Evolutionary conservation across 1,140 invertebrate genomes (phyloP).

Genomic region (Drosophila obscura): DNA sequence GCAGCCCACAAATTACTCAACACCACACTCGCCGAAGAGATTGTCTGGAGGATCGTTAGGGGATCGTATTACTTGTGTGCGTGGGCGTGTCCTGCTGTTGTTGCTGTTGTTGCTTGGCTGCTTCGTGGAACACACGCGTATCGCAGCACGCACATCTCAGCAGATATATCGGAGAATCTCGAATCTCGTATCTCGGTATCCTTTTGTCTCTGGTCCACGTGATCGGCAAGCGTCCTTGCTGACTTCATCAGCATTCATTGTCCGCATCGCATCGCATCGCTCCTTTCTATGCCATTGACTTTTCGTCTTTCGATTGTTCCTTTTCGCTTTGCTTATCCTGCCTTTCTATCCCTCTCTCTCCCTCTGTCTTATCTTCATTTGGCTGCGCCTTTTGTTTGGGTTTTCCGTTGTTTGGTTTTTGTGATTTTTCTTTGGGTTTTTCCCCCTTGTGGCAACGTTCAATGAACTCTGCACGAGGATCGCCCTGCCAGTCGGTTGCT

Average conservation of each 20-base stretch:
- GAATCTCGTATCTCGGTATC: conserved; percentile 24
- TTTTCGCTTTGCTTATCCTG: conserved; percentile 24
- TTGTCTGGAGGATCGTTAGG: conserved; percentile 22
- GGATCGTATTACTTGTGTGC: conserved; percentile 58
- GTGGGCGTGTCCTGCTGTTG: conserved; percentile 35
- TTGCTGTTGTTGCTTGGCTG: conserved; percentile 34
- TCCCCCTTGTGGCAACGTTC: conserved; percentile 7
- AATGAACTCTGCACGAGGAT: conserved; percentile 35
- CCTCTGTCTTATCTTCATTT: conserved; percentile 36
- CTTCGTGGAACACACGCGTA: conserved; percentile 77
- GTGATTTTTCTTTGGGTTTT: conserved; percentile 20
- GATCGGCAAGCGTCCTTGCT: conserved; percentile 33
- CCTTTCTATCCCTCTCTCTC: conserved; percentile 31
- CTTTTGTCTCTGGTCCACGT: conserved; percentile 29
- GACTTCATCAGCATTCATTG: conserved; percentile 37
- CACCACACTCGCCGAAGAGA: conserved; percentile 42
- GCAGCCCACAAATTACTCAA: conserved; percentile 78
- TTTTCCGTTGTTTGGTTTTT: conserved; percentile 29
- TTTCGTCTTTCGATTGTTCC: conserved; percentile 4
- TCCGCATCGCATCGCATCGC: not conserved
- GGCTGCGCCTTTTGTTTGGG: conserved; percentile 22
- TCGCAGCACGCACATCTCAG: conserved; percentile 73
- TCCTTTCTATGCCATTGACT: conserved; percentile 37
- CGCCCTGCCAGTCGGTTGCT: not conserved
- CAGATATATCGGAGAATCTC: conserved; percentile 7